These are phyloP conservation scores for Acanthurus tractus DNA, from an alignment of 2,797 vertebrate genomes.

Conservation along the genomic window DNA sequence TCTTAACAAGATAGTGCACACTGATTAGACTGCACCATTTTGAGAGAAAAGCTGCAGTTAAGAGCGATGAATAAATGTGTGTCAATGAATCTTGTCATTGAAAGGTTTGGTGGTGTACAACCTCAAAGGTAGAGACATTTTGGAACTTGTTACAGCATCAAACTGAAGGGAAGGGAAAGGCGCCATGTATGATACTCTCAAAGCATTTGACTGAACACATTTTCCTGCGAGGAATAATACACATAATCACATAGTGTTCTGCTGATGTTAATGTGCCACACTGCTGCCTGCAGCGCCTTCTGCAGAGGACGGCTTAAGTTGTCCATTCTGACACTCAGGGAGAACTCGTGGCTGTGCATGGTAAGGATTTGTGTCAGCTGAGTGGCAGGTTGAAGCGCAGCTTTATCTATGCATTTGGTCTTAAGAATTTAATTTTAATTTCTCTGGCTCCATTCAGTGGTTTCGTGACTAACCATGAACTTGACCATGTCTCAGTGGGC, in stretches of 20 bases:
- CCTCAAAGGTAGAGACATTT: constrained; percentile 69
- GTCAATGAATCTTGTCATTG: constrained; percentile 72
- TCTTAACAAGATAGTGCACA: constrained; percentile 13
- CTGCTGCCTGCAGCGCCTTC: constrained; percentile 43
- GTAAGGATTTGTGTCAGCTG: constrained; percentile 54
- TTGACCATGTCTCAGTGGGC: constrained; percentile 29
- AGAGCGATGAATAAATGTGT: constrained; percentile 66
- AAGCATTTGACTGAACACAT: constrained; percentile 66
- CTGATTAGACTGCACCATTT: constrained; percentile 46
- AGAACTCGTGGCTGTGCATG: constrained; percentile 43
- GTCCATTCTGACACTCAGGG: constrained; percentile 45
- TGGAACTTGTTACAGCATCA: constrained; percentile 61
- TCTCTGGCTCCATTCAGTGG: constrained; percentile 23
- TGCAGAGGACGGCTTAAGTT: constrained; percentile 53
- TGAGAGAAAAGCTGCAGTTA: constrained; percentile 32
- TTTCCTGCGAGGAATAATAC: constrained; percentile 46
- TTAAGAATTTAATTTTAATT: constrained; percentile 5
- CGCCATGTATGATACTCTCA: constrained; percentile 63
- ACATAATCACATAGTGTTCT: constrained; percentile 51
- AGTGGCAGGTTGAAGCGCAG: constrained; percentile 38
- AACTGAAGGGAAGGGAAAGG: constrained; percentile 46
- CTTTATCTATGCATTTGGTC: constrained; percentile 45
- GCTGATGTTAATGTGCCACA: constrained; percentile 54
- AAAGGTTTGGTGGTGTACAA: constrained; percentile 70
- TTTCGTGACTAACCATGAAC: constrained; percentile 38